Base-by-base conservation (phyloP, 2,888 invertebrate genomes). In the Pseudoips prasinana region DNA sequence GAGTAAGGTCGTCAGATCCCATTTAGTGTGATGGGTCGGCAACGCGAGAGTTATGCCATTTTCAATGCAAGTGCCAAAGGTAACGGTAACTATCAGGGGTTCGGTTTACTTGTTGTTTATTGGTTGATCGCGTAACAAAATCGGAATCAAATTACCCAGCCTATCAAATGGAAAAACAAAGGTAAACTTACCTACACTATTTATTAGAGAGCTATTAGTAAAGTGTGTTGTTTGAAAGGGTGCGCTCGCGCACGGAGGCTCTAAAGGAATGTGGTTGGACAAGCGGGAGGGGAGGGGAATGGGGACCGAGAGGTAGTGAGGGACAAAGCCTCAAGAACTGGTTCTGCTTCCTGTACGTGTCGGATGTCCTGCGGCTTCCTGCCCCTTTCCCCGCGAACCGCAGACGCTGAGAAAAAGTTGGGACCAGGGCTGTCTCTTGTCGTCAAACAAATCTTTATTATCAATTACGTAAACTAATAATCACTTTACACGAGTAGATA, bases 301-400 rank as follows among this genome's bases (percentile, higher is more conserved):
- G 64, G 61, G 61, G 64, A 64, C 59, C 61, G 65, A 58, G 69
- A 75, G 80, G 75, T 68, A 70, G 80, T 46, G 77, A 79, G 84
- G 86, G 83, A 86, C 85, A 84, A 85, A 83, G 82, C 73, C 77
- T 74, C 69, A 71, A 77, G 67, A 83, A 88, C 87, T 83, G 85
- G 88, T 87, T 88, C 70, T 76, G 85, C 86, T 88, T 88, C 88
- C 88, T 88, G 88, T 88, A 83, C 85, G 88, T 87, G 86, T 88
- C 88, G 88, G 88, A 88, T 88, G 88, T 88, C 88, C 88, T 87
- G 87, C 87, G 88, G 88, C 88, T 88, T 87, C 87, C 87, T 86
- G 83, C 81, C 81, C 76, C 77, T 66, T 66, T 68, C 69, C 73
- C 69, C 63, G 59, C 61, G 49, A 52, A 53, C 55, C 54, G 52